phyloP scores from a whole-genome alignment of 2,797 vertebrate genomes.

The Artibeus jamaicensis region DNA sequence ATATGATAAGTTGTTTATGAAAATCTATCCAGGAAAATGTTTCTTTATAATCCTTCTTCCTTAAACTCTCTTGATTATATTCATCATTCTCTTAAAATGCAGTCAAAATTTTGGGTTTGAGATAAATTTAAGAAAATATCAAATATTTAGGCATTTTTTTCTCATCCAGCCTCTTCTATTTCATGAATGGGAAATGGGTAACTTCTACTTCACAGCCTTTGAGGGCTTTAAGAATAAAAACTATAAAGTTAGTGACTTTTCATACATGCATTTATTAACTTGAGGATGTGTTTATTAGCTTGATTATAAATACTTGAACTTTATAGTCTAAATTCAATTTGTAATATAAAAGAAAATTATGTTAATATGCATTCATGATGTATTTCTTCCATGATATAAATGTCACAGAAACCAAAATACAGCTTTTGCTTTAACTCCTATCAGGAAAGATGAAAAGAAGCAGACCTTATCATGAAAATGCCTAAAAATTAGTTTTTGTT shows the following conservation, averaged over 20 bases:
- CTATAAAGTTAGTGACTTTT: conserved; percentile 73
- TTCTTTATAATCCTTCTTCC: conserved; percentile 29
- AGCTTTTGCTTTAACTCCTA: conserved; percentile 25
- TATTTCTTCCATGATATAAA: conserved; percentile 76
- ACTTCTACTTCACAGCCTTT: conserved; percentile 51
- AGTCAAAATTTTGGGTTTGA: conserved; percentile 17
- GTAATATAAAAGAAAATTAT: conserved; percentile 78
- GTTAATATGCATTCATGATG: conserved; percentile 80
- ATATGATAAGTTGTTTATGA: background rate
- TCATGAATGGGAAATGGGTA: background rate
- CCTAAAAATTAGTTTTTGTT: background rate
- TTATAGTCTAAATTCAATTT: conserved; percentile 76
- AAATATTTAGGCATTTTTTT: background rate
- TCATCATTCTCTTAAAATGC: conserved; percentile 33
- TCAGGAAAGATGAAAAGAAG: conserved; percentile 20
- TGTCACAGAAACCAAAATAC: conserved; percentile 66
- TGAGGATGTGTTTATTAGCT: conserved; percentile 78
- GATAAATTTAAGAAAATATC: conserved; percentile 24
- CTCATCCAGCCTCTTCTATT: background rate
- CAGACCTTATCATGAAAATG: background rate
- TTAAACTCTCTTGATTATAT: conserved; percentile 27
- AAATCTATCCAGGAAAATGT: conserved; percentile 13
- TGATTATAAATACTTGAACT: conserved; percentile 77
- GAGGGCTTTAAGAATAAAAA: conserved; percentile 45
- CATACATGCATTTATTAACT: conserved; percentile 14